Conservation (phyloP, 2,888 invertebrate species). For the Allacma fusca region DNA sequence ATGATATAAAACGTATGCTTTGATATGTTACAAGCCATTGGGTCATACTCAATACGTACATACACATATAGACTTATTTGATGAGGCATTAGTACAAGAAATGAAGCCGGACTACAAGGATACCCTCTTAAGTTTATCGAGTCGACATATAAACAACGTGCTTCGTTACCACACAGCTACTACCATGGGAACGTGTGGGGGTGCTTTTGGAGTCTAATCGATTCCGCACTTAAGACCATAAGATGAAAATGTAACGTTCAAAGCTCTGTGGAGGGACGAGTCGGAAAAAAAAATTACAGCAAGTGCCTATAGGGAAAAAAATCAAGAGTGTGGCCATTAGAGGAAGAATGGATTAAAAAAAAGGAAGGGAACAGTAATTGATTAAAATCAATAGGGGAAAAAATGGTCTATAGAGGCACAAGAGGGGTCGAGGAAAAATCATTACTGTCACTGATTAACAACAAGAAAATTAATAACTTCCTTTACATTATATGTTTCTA, state of each 20-base stretch:
- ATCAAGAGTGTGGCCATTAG: background rate
- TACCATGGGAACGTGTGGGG: background rate
- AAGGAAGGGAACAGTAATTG: slow-evolving; percentile 24
- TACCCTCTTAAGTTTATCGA: background rate
- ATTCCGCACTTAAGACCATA: slow-evolving; percentile 4
- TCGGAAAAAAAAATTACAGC: background rate
- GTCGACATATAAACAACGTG: background rate
- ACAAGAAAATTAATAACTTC: slow-evolving; percentile 40
- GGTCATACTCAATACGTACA: background rate
- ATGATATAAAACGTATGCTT: background rate
- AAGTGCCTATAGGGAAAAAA: too few species aligned
- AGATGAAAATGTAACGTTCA: background rate
- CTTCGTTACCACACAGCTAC: background rate
- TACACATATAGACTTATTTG: background rate
- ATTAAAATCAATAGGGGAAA: slow-evolving; percentile 41
- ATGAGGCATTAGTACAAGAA: background rate
- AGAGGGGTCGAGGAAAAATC: slow-evolving; percentile 24
- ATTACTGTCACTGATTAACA: slow-evolving; percentile 41
- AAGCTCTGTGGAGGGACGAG: background rate
- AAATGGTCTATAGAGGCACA: background rate
- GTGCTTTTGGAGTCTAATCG: background rate
- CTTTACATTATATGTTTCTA: slow-evolving; percentile 13
- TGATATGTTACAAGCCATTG: too few species aligned
- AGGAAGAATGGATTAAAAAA: background rate
- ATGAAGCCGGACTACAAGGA: background rate